These are phyloP conservation scores for Malthinus flaveolus DNA, from an alignment of 2,888 invertebrate genomes.

Conservation along the genomic window DNA sequence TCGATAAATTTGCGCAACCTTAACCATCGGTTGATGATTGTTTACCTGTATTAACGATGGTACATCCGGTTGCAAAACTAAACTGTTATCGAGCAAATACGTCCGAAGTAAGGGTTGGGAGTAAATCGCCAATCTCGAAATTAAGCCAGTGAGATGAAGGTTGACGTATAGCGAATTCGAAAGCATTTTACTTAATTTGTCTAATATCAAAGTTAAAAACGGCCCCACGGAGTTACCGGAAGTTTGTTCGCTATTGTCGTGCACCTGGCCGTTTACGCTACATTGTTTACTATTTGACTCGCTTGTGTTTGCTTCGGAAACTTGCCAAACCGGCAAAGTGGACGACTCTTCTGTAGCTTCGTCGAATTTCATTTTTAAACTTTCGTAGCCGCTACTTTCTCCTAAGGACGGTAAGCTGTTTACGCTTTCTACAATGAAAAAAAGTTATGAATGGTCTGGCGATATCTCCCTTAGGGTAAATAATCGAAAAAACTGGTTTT, in stretches of 20 bases:
- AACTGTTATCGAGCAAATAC: constrained; percentile 82
- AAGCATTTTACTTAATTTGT: constrained; percentile 81
- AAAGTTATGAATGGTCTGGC: no score
- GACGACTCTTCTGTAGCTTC: constrained; percentile 50
- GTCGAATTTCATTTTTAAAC: constrained; percentile 63
- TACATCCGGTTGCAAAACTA: constrained; percentile 86
- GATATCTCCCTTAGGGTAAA: no score
- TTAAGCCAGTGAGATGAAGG: constrained; percentile 83
- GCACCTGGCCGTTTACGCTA: constrained; percentile 41
- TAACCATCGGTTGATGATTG: no score
- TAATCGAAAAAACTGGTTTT: no score
- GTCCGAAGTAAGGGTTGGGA: constrained; percentile 88
- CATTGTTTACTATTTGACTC: constrained; percentile 23
- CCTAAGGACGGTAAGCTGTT: constrained; percentile 72
- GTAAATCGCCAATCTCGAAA: constrained; percentile 84
- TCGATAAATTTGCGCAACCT: no score
- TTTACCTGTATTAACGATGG: constrained; percentile 87
- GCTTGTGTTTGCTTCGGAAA: constrained; percentile 48
- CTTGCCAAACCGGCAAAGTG: constrained; percentile 44
- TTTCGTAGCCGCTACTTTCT: constrained; percentile 80
- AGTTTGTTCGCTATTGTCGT: constrained; percentile 56
- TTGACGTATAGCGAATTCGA: constrained; percentile 84
- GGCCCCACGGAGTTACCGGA: constrained; percentile 64
- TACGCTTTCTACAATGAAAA: constrained; percentile 48
- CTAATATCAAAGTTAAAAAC: constrained; percentile 78